phyloP scores from a whole-genome alignment of 1,140 invertebrate species.

The Nasonia vitripennis region DNA sequence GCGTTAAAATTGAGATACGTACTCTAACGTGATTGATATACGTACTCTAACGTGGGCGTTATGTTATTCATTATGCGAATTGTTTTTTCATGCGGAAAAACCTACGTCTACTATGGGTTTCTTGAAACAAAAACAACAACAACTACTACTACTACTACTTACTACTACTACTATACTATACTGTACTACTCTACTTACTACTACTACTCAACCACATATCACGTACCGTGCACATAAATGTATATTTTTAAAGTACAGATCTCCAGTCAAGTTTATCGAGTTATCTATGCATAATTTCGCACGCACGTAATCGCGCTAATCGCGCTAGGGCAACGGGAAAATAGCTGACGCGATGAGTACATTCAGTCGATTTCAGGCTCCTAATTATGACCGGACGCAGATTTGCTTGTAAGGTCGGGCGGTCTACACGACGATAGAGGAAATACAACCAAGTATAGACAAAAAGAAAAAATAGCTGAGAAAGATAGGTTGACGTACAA shows the following conservation, averaged over 20 bases:
- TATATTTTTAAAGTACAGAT: constrained; percentile 16
- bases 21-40: background rate
- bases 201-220: constrained; percentile 21
- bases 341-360: background rate
- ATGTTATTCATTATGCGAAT: background rate
- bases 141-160: background rate
- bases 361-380: background rate
- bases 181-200: background rate
- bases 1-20: background rate
- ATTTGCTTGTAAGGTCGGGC: background rate
- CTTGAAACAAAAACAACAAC: no score
- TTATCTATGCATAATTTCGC: background rate
- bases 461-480: background rate
- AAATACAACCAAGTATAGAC: background rate
- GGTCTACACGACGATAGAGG: background rate
- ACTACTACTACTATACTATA: background rate
- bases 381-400: constrained; percentile 15
- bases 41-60: background rate
- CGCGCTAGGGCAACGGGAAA: background rate
- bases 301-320: background rate
- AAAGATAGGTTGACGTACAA: background rate
- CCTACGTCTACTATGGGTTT: background rate
- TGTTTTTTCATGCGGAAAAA: background rate
- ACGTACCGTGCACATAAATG: constrained; percentile 9
- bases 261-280: background rate